phyloP scores from a whole-genome alignment of 2,113 vertebrate species.

The Tetraodon nigroviridis region DNA sequence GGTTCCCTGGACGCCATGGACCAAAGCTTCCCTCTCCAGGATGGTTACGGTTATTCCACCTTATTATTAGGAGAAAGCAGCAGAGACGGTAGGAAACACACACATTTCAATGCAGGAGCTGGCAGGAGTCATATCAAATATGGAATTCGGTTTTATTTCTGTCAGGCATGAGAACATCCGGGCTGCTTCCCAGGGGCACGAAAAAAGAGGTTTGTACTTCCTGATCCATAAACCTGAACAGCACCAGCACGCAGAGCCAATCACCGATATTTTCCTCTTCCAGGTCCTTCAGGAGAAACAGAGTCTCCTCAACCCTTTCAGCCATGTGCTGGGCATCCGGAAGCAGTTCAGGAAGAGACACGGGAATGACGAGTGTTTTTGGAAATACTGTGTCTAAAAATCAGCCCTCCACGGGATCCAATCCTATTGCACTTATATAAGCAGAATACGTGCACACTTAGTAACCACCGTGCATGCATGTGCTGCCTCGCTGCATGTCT shows the following conservation, averaged over 20 bases:
- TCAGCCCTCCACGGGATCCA: slow-evolving; percentile 14
- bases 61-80: slow-evolving; percentile 59
- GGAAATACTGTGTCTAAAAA: slow-evolving; percentile 76
- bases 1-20: slow-evolving; percentile 62
- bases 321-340: slow-evolving; percentile 54
- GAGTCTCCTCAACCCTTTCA: slow-evolving; percentile 57
- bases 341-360: slow-evolving; percentile 71
- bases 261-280: slow-evolving; percentile 3
- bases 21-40: slow-evolving; percentile 57
- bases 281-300: slow-evolving; percentile 71
- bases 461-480: slow-evolving; percentile 14
- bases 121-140: not conserved
- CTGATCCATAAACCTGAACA: not conserved
- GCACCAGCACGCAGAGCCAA: not conserved
- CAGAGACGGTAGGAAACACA: slow-evolving; percentile 59
- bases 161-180: slow-evolving; percentile 57
- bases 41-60: slow-evolving; percentile 55
- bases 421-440: slow-evolving; percentile 13
- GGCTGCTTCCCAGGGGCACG: slow-evolving; percentile 57
- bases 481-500: slow-evolving; percentile 1
- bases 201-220: slow-evolving; percentile 61
- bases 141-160: not conserved
- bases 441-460: slow-evolving; percentile 11
- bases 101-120: not conserved
- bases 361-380: slow-evolving; percentile 72